Evolutionary conservation across 2,888 invertebrate genomes (phyloP), one percentile per base, ranked within the genome.

Genomic region (Cheilosia grossa): DNA sequence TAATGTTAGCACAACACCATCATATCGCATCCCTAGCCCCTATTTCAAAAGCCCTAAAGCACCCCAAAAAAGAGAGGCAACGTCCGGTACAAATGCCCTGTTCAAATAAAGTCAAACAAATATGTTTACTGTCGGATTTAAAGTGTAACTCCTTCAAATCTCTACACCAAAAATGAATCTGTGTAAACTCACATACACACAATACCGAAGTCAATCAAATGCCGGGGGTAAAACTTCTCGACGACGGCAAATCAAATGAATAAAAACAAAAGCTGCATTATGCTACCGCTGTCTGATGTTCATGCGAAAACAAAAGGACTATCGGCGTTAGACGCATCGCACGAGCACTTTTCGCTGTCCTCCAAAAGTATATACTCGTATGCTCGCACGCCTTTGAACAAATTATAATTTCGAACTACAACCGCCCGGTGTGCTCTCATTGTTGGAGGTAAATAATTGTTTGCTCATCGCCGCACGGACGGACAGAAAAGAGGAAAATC

Each of bases 371-470:
- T 19, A 44, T n/a, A n/a, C n/a, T n/a, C n/a, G n/a, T n/a, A 6
- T 53, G 24, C n/a, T n/a, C 30, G 24, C 53, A 24, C 53, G 27
- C 53, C 53, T 53, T 53, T 24, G 19, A 54, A 27, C 9, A n/a
- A 54, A 54, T 54, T 54, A 27, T 54, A n/a, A 54, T 54, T 54
- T 27, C n/a, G 53, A 30, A 27, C 27, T n/a, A 17, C 53, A n/a
- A 54, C 53, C n/a, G 53, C n/a, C 24, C 27, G 24, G 53, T 21
- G 49, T 21, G 49, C 15, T 51, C 51, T 24, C 24, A 51, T 51
- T 51, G 24, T 51, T 30, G 33, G 37, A 51, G 51, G 51, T 21
- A 51, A 51, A 51, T 27, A 51, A 51, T 27, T 24, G 51, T 51
- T 24, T 24, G 21, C 15, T 51, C 51, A 24, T 51, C 24, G 51